Conservation (phyloP, 2,888 invertebrate genomes). For the Tribolium freemani region DNA sequence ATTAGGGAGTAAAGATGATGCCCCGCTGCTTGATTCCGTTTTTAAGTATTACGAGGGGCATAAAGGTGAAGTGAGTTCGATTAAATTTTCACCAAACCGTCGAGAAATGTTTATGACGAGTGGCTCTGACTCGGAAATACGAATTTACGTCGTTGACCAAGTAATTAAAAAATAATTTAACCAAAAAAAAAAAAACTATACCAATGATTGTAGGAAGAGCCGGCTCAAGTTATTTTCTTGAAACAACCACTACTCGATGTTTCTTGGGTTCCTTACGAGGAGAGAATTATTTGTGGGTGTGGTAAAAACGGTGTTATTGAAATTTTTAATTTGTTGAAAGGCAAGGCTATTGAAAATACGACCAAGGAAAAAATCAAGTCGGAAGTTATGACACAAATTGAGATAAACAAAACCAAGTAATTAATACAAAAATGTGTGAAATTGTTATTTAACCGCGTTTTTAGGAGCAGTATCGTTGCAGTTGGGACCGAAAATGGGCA, state of each 20-base stretch:
- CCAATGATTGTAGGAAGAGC: conserved; percentile 59
- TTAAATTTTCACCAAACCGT: conserved; percentile 63
- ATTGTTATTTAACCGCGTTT: conserved; percentile 43
- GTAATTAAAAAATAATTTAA: conserved; percentile 52
- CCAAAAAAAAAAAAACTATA: neutral
- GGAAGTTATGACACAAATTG: conserved; percentile 47
- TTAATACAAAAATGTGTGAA: neutral
- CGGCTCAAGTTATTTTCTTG: conserved; percentile 63
- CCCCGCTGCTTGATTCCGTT: conserved; percentile 64
- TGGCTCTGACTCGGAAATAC: conserved; percentile 64
- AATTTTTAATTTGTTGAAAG: conserved; percentile 60
- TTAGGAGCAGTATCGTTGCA: conserved; percentile 60
- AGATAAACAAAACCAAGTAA: conserved; percentile 53
- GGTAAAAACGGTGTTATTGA: conserved; percentile 60
- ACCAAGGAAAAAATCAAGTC: conserved; percentile 48
- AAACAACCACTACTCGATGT: conserved; percentile 55
- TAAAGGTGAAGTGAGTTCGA: conserved; percentile 62
- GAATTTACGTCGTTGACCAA: conserved; percentile 65
- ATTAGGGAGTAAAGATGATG: conserved; percentile 54
- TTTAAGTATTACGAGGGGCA: conserved; percentile 64
- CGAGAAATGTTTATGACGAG: conserved; percentile 65
- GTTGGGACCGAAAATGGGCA: conserved; percentile 61
- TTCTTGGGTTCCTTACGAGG: conserved; percentile 63
- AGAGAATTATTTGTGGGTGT: conserved; percentile 63
- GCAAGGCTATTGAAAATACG: conserved; percentile 54